Base-by-base conservation (phyloP, 1,140 invertebrate genomes). In the Plectrocnemia conspersa region DNA sequence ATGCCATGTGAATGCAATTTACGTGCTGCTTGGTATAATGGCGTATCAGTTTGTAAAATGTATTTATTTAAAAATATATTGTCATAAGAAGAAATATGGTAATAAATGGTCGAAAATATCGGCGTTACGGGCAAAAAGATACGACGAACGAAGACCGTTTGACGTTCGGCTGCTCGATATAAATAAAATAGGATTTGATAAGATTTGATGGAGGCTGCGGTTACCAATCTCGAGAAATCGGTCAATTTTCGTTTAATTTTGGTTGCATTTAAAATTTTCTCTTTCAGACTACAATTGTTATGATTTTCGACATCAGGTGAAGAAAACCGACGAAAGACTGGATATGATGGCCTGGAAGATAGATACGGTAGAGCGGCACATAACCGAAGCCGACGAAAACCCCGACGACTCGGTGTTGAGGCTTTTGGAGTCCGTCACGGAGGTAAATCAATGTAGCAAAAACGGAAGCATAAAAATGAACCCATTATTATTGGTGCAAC, bases 311-410 rank as follows among this genome's bases (percentile, higher is more conserved):
- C 50, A 52, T 36, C 19, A 63, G 62, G 59, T 61, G 16, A 59
- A 61, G 36, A 50, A 50, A 29, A 59, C 56, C 13, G 73, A 76
- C 47, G 71, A 74, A 52, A 70, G 73, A 54, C 50, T 76, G 3
- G 70, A 74, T 53, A 59, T 75, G 54, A 71, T 75, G 72, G 69
- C 72, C 40, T 76, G 71, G 68, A 75, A 73, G 58, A 70, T 76
- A 66, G 72, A 75, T 19, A 67, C 67, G 54, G 67, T 68, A 9
- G 71, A 73, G 52, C 68, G 69, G 45, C 65, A 70, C 24, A 63
- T 74, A 45, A 68, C 66, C 16, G 60, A 66, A 16, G 69, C 69
- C 2, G 64, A 69, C 5, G 59, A 70, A 32, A 66, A 62, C 22
- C 71, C 72, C 46, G 72, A 76, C 44, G 60, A 67, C 36, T 74